Percentiles rank a stretch among this genome's conserved stretches.
These are phyloP conservation scores for Candidula unifasciata DNA, from an alignment of 2,888 invertebrate genomes.

Conservation along the genomic window DNA sequence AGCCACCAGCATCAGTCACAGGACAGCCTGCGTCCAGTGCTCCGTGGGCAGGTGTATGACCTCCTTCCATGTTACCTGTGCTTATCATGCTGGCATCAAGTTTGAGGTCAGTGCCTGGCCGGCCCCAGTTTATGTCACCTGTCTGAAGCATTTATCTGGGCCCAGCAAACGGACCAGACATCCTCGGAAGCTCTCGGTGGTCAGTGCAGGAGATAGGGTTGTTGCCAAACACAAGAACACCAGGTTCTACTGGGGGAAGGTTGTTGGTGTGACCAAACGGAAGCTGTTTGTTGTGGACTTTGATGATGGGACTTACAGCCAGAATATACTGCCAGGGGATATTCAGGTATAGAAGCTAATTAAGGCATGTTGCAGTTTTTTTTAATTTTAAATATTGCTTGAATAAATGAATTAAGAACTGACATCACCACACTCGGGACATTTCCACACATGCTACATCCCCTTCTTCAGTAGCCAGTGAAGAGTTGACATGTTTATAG, in stretches of 20 bases:
- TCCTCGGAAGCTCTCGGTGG: constrained; percentile 60
- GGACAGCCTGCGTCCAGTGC: constrained; percentile 79
- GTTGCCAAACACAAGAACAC: constrained; percentile 83
- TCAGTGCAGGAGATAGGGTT: constrained; percentile 78
- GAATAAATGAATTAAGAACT: too few relatives aligned
- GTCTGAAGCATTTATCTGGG: constrained; percentile 71
- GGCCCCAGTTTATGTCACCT: constrained; percentile 76
- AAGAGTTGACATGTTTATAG: too few relatives aligned
- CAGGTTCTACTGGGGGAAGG: constrained; percentile 81
- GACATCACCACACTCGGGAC: too few relatives aligned
- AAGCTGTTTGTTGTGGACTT: constrained; percentile 83
- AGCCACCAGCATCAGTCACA: constrained; percentile 54
- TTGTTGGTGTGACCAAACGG: constrained; percentile 79
- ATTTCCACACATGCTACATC: too few relatives aligned
- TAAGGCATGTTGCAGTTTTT: neutral
- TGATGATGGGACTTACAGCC: constrained; percentile 82
- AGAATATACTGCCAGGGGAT: constrained; percentile 81
- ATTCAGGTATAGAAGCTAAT: constrained; percentile 78
- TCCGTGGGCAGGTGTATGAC: constrained; percentile 78
- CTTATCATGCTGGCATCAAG: constrained; percentile 80
- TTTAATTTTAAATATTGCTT: too few relatives aligned
- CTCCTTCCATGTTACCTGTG: constrained; percentile 83
- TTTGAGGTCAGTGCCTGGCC: constrained; percentile 79
- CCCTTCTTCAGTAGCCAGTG: too few relatives aligned
- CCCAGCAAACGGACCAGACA: constrained; percentile 19